Percentiles rank a stretch among this genome's conserved stretches.
Conservation (phyloP, 2,113 vertebrate species). For the Corvus moneduloides region DNA sequence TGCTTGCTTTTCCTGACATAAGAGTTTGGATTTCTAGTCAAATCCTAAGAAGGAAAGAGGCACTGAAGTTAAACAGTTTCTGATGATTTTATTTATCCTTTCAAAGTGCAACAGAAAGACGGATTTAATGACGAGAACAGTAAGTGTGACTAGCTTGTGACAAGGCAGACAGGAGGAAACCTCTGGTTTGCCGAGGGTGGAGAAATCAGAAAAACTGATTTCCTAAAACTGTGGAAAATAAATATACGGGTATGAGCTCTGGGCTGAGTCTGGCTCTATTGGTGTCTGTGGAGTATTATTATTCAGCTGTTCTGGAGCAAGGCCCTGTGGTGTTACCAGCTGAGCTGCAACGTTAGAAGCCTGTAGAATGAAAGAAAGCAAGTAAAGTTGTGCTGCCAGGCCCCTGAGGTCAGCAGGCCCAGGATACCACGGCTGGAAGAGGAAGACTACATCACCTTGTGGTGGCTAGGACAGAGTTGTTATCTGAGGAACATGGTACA, state of each 20-base stretch:
- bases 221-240: background rate
- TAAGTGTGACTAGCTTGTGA: background rate
- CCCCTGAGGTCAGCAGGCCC: background rate
- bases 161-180: background rate
- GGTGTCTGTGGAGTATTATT: background rate
- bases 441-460: background rate
- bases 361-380: background rate
- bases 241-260: background rate
- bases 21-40: background rate
- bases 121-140: background rate
- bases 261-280: background rate
- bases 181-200: background rate
- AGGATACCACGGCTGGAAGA: background rate
- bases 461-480: background rate
- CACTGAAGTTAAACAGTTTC: background rate
- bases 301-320: background rate
- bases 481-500: rapidly evolving
- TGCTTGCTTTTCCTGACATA: background rate
- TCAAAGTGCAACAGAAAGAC: background rate
- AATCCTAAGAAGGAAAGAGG: background rate
- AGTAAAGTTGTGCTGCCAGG: background rate
- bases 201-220: background rate
- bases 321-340: background rate
- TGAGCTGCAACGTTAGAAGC: background rate
- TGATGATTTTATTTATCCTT: background rate